These are phyloP conservation scores for Promerops cafer DNA, from an alignment of 2,113 vertebrate genomes.

Conservation along the genomic window DNA sequence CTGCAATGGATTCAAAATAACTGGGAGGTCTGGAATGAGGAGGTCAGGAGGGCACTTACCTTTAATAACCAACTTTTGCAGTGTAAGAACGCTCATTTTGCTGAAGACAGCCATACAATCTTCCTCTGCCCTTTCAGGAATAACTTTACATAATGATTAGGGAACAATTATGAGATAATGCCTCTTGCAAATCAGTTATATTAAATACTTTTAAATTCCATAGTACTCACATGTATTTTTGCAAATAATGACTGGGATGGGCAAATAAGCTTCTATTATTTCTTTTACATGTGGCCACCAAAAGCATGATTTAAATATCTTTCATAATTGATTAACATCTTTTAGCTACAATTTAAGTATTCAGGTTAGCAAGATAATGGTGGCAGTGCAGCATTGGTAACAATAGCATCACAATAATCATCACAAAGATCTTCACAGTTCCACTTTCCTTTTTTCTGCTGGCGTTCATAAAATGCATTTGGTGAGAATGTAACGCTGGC, in stretches of 20 bases:
- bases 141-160: neutral
- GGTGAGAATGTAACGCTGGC: neutral
- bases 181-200: neutral
- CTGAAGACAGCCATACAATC: neutral
- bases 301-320: neutral
- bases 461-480: neutral
- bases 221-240: neutral
- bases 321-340: neutral
- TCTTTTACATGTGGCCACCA: neutral
- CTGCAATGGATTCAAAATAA: neutral
- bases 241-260: neutral
- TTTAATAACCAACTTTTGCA: neutral
- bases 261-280: neutral
- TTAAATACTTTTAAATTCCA: neutral
- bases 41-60: neutral
- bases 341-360: neutral
- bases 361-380: neutral
- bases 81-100: neutral
- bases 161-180: neutral
- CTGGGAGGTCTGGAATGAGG: neutral
- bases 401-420: neutral
- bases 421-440: neutral
- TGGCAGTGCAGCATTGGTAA: neutral
- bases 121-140: neutral
- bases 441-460: neutral